Evolutionary conservation across 2,113 vertebrate genomes (phyloP).

Genomic region (Colaptes auratus): DNA sequence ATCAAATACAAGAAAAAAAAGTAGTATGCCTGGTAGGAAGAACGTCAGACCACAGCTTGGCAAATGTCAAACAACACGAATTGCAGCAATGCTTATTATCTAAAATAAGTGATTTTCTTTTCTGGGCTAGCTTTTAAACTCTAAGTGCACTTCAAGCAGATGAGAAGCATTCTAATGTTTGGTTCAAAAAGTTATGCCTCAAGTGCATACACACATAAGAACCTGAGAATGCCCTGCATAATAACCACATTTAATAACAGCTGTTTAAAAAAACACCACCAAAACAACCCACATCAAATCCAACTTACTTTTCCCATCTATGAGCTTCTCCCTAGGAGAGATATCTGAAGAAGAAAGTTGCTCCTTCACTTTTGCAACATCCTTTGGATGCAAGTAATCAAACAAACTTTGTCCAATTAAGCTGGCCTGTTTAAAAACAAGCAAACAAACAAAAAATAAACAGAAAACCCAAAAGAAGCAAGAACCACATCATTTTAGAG

Average conservation of each 20-base stretch:
- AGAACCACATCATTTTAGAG: not conserved
- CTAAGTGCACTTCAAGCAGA: not conserved
- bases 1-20: constrained; percentile 72
- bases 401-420: constrained; percentile 91
- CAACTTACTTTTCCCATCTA: constrained; percentile 90
- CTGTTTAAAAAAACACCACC: not conserved
- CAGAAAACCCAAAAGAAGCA: not conserved
- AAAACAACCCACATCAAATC: not conserved
- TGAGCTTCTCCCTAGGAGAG: constrained; percentile 85
- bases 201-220: not conserved
- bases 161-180: not conserved
- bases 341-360: constrained; percentile 88
- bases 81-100: not conserved
- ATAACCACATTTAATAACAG: not conserved
- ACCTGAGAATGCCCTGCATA: not conserved
- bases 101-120: not conserved
- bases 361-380: constrained; percentile 93
- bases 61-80: constrained; percentile 40
- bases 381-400: constrained; percentile 92
- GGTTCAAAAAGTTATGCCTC: not conserved
- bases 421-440: constrained; percentile 78
- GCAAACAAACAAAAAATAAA: not conserved
- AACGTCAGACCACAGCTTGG: constrained; percentile 33
- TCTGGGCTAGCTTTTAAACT: not conserved
- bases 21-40: constrained; percentile 49